Evolutionary conservation across 64 coral and sea anemone species (phyloP), one percentile per base, ranked within the genome.

Genomic region (Anthopleura sola): DNA sequence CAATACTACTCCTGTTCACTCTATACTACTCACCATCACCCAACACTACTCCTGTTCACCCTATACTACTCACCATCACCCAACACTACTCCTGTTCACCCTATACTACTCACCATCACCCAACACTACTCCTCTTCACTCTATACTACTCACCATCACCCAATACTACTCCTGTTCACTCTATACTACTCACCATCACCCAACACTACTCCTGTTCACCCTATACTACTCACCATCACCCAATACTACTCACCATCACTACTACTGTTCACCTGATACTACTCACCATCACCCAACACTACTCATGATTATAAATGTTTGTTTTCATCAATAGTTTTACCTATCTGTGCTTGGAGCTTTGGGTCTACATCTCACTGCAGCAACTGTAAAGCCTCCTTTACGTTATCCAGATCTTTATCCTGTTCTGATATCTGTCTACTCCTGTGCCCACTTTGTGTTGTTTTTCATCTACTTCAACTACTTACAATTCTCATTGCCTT

Each of bases 361-460:
- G 39, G 46, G 84, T 51, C 49, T 99, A 31, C 97, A 99, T 28
- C 24, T 64, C 16, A 66, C 84, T 37, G 82, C 87, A 60, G 84
- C 82, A 78, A 49, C 85, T 23, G 75, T 95, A 23, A 55, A 68
- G 20, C 85, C 97, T 9, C 90, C 97, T 13, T 24, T 29, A 3
- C 83, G 85, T 5, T 99, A 92, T 53, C 97, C 97, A 28, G 97
- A 99, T 75, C 86, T 99, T 51, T 99, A 91, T 87, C 93, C 97
- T 31, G 92, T 99, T 6, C 87, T 99, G 19, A 95, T 99, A n/a
- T 99, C 97, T 37, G 8, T 99, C n/a, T 99, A 95, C 51, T 95
- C 89, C 6, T 94, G 87, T 79, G 90, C 60, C 11, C 97, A 99
- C 77, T 85, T 99, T 55, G 49, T 95, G 19, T 89, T 66, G 14